Percentiles rank a stretch among this genome's conserved stretches.
Conservation (phyloP, 2,888 invertebrate genomes). For the Brachyptera risi region DNA sequence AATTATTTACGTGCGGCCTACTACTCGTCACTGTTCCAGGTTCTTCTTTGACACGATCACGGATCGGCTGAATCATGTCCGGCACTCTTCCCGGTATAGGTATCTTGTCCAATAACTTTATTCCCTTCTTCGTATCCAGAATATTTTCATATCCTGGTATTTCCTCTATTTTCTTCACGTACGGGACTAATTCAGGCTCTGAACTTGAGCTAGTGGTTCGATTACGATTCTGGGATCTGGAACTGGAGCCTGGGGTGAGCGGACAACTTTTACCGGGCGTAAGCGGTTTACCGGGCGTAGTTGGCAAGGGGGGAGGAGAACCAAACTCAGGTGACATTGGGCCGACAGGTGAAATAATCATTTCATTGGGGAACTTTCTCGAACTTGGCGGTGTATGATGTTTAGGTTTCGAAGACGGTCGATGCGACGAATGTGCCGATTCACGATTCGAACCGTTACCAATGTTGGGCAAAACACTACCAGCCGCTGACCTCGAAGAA, state of each 20-base stretch:
- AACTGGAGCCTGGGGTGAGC: slow-evolving; percentile 30
- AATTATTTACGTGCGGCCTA: slow-evolving; percentile 23
- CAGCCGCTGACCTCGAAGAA: no score
- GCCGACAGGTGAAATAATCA: slow-evolving; percentile 1
- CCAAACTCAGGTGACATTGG: slow-evolving; percentile 25
- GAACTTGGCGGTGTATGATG: neutral
- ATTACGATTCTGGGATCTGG: slow-evolving; percentile 40
- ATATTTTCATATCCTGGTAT: slow-evolving; percentile 47
- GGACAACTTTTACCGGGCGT: no score
- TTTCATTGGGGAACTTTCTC: neutral
- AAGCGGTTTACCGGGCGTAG: slow-evolving; percentile 34
- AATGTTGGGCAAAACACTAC: neutral
- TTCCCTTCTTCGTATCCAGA: neutral
- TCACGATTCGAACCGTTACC: neutral
- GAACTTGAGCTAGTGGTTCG: slow-evolving; percentile 49
- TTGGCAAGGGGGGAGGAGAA: slow-evolving; percentile 32
- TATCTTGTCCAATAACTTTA: slow-evolving; percentile 8
- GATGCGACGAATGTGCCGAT: neutral
- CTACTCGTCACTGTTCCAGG: no score
- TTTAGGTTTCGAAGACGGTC: neutral
- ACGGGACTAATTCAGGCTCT: slow-evolving; percentile 58
- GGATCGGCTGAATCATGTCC: slow-evolving; percentile 39
- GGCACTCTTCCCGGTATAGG: slow-evolving; percentile 36
- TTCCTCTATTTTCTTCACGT: slow-evolving; percentile 59
- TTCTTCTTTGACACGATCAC: slow-evolving; percentile 36